Base-by-base conservation (phyloP, 2,797 vertebrate species). In the Melanotaenia parkinsoni region DNA sequence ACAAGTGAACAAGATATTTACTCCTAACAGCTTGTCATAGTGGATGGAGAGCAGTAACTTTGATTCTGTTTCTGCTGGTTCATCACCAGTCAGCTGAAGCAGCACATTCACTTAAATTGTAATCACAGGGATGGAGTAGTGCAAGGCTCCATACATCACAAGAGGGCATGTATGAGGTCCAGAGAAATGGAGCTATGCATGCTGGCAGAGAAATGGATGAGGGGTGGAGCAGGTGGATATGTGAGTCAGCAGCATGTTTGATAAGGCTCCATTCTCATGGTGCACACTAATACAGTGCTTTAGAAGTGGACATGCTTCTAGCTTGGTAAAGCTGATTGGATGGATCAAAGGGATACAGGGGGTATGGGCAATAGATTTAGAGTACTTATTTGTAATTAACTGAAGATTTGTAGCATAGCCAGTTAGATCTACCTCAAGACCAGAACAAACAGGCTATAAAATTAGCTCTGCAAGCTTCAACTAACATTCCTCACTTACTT, bases 81-180 rank as follows among this genome's bases (percentile, higher is more conserved):
- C 86, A 88, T 83, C 79, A 83, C 83, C 70, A 73, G 69, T 63
- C 67, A 77, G 78, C 84, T 77, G 78, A 85, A 79, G 80, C 70
- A 30, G 79, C 81, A 82, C 78, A 80, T 87, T 92, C 88, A 86
- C 82, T 90, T 89, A 88, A 87, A 90, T 64, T 75, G 83, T 86
- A 91, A 91, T 89, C 86, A 81, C 84, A 84, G 77, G 79, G 80
- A 68, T 73, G 51, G 73, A 81, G 78, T 81, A 54, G 73, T 79
- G 58, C 43, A 3, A 63, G 78, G 72, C 62, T 76, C 77, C 81
- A 92, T 89, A 87, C 71, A 90, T 91, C 90, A 91, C 80, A 71
- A 43, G 76, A 63, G 82, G 82, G 86, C 81, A 82, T 60, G 80
- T 77, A 82, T 86, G 88, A 88, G 77, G 83, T 86, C 76, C 70